Percentiles rank a stretch among this genome's conserved stretches.
phyloP scores from a whole-genome alignment of 2,797 vertebrate species.

The Hydrocynus forskahlii region DNA sequence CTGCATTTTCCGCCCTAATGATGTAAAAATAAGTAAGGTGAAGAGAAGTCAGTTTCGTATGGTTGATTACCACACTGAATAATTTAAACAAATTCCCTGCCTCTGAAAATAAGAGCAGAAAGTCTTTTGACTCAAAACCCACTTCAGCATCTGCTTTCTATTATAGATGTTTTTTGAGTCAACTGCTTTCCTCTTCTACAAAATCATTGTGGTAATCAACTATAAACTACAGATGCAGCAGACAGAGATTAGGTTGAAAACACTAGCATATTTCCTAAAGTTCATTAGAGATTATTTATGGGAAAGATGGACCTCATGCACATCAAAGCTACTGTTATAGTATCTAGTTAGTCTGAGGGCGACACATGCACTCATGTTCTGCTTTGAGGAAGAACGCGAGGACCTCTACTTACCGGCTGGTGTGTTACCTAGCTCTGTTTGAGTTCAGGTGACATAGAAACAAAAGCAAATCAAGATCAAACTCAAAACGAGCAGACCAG shows the following conservation, averaged over 20 bases:
- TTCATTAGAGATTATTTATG: not conserved
- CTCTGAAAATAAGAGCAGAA: not conserved
- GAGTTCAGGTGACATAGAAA: slow-evolving; percentile 89
- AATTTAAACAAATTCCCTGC: not conserved
- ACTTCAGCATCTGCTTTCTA: not conserved
- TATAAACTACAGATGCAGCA: not conserved
- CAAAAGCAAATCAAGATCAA: slow-evolving; percentile 87
- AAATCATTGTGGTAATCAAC: not conserved
- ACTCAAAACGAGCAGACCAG: slow-evolving; percentile 71
- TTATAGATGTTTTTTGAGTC: not conserved
- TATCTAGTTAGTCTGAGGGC: slow-evolving; percentile 76
- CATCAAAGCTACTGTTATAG: slow-evolving; percentile 57
- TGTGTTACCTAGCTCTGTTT: slow-evolving; percentile 97
- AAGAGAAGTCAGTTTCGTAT: slow-evolving; percentile 4
- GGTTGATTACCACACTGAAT: not conserved
- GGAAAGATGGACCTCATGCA: slow-evolving; percentile 67
- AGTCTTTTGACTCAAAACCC: not conserved
- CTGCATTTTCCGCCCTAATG: not conserved
- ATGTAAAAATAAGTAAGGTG: not conserved
- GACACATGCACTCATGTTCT: slow-evolving; percentile 78
- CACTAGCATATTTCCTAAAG: not conserved
- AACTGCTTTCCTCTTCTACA: not conserved
- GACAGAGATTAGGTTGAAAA: not conserved
- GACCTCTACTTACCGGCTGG: slow-evolving; percentile 88
- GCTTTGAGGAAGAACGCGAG: slow-evolving; percentile 76